Conservation (phyloP, 1,140 invertebrate genomes). For the Lepidurus couesii region DNA sequence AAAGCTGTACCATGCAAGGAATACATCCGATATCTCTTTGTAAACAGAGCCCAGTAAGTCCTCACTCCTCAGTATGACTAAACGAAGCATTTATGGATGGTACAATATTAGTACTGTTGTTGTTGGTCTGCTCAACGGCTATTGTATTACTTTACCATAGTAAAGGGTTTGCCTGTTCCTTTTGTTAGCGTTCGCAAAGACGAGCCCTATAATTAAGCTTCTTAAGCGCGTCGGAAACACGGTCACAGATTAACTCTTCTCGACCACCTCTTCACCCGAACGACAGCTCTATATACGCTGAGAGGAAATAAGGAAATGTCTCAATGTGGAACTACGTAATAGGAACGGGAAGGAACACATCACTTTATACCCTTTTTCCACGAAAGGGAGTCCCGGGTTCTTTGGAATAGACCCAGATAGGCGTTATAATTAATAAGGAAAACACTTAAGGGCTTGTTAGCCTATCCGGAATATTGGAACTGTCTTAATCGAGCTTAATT, state of each 20-base stretch:
- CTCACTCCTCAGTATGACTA: no score
- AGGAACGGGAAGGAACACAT: conserved; percentile 1
- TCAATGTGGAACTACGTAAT: neutral
- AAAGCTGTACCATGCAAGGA: no score
- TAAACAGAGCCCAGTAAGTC: no score
- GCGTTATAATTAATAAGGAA: conserved; percentile 8
- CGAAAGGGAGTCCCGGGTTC: neutral
- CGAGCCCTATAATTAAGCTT: neutral
- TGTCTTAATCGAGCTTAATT: no score
- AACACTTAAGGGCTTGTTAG: neutral
- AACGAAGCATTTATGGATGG: no score
- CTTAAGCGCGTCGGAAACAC: neutral
- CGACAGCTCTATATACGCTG: neutral
- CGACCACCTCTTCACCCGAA: neutral
- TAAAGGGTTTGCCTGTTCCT: neutral
- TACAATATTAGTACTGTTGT: no score
- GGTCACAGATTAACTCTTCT: neutral
- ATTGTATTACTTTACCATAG: neutral
- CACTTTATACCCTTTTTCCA: neutral
- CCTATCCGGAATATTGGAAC: no score
- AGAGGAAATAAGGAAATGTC: conserved; percentile 2
- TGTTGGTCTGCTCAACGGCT: no score
- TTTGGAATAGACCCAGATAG: neutral
- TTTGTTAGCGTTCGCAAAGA: neutral
- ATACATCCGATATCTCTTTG: no score